Conservation (phyloP, 2,888 invertebrate genomes). For the Drosophila gaucha region DNA sequence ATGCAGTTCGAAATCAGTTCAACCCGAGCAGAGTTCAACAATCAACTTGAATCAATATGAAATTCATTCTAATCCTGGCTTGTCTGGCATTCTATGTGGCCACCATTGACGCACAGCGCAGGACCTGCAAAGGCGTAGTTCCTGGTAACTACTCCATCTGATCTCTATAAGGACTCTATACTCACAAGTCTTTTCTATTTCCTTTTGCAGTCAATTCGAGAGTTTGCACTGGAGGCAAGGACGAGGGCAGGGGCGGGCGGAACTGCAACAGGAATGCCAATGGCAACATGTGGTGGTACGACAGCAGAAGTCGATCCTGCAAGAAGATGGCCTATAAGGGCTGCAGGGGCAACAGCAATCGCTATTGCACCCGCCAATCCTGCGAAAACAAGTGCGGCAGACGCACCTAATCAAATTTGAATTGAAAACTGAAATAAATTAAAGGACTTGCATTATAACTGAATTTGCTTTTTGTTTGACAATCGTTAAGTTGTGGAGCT, state of each 20-base stretch:
- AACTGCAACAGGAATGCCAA: not conserved
- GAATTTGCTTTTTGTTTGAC: not conserved
- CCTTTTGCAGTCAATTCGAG: not conserved
- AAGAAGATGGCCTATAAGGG: constrained; percentile 1
- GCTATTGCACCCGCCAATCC: not conserved
- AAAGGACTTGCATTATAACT: not conserved
- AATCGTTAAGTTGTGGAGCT: too few relatives aligned
- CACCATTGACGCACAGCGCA: constrained; percentile 13
- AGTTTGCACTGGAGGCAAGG: not conserved
- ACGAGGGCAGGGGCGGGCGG: not conserved
- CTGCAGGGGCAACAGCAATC: constrained; percentile 24
- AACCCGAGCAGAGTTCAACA: too few relatives aligned
- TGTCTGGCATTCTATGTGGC: constrained; percentile 33
- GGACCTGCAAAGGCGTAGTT: not conserved
- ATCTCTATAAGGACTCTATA: too few relatives aligned
- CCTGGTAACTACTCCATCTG: too few relatives aligned
- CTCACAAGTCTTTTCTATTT: not conserved
- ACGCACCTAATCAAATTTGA: not conserved
- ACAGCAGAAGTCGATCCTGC: not conserved
- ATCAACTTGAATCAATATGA: constrained; percentile 28
- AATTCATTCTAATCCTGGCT: constrained; percentile 36
- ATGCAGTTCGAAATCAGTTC: too few relatives aligned
- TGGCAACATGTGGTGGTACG: constrained; percentile 33
- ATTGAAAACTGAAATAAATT: not conserved
- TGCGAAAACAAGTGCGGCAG: not conserved